Base-by-base conservation (phyloP, 1,140 invertebrate genomes). In the Pinna nobilis region DNA sequence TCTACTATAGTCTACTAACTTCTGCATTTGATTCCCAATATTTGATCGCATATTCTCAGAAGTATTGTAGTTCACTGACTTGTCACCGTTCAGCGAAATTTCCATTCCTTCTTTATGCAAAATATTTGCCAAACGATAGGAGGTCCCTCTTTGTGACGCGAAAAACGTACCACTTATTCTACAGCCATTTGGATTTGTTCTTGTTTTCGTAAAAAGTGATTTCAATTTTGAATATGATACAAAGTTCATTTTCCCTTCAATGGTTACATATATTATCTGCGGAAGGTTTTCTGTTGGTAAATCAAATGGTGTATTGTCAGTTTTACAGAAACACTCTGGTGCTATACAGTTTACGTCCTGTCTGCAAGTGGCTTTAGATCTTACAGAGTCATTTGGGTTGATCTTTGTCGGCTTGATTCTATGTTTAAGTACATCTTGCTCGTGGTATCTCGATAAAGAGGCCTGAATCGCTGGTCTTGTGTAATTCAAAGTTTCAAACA, bases 211-310 rank as follows among this genome's bases (percentile, higher is more conserved):
- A 55, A 81, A 83, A 18, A 83, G 25, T 3, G 72, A 71, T 50
- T 44, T 70, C 53, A 83, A 59, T 70, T 79, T 78, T 4, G 73
- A 68, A 61, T 76, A 81, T 5, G 77, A 63, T 4, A 79, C 69
- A 30, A 76, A 78, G 47, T 79, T 81, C 0, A 83, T 64, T 25
- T 68, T 65, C 30, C 81, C 81, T 41, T 83, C 79, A 11, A 83
- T 60, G 0, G 79, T 79, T n/a, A 83, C 77, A 33, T 83, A 83
- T 1, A 83, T 70, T 53, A 83, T 79, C 60, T 83, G 81, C 11
- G 81, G 81, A 39, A 79, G 74, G 0, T 80, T 51, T 7, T 23
- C 25, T 0, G 33, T n/a, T 28, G 57, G 59, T n/a, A 84, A n/a
- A 5, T 49, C 49, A 30, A 35, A 39, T 35, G 79, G 81, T 9